Evolutionary conservation across 2,113 vertebrate genomes (phyloP), one percentile per base, ranked within the genome.

Genomic region (Thalassoma bifasciatum): DNA sequence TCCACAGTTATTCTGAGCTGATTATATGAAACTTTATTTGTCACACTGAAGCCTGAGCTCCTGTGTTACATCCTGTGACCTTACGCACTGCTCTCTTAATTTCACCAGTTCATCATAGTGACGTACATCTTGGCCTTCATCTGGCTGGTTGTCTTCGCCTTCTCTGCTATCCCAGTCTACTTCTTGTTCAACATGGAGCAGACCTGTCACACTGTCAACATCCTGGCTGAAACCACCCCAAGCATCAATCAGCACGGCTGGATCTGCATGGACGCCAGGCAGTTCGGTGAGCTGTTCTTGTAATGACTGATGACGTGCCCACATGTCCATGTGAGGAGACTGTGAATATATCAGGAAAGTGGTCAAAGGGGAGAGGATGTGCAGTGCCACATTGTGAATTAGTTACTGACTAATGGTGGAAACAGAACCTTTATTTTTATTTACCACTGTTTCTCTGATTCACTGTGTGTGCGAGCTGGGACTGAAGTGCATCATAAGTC

Each of bases 141-240:
- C 88, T 99, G 98, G 98, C 94, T 99, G 67, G 90, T 94, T 52
- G 95, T 99, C 56, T 96, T 99, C 24, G 97, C 96, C 91, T 96
- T 96, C 93, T 94, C 94, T 0, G 95, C 96, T 0, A 93, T 99
- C 78, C 98, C 98, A 0, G 96, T 99, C 86, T 98, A 96, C 93
- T 97, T 99, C 94, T 94, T 98, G 90, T 98, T 96, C 93, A 99
- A 97, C 91, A 98, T 97, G 84, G 96, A 95, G 91, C 95, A 95
- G 69, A 97, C 98, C 53, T 99, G 98, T 88, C 96, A 99, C 86
- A 96, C 93, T 80, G 95, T 99, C 83, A 97, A 94, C 85, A 88
- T 95, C 84, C 95, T 97, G 86, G 93, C 95, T 56, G 98, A 99
- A 92, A 96, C 96, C n/a, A 94, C 96, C 0, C 93, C 96, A 86